A percentile compares a stretch with the other conserved stretches of the same genome.
These are phyloP conservation scores for Butorides virescens DNA, from an alignment of 2,113 vertebrate species.

Conservation along the genomic window DNA sequence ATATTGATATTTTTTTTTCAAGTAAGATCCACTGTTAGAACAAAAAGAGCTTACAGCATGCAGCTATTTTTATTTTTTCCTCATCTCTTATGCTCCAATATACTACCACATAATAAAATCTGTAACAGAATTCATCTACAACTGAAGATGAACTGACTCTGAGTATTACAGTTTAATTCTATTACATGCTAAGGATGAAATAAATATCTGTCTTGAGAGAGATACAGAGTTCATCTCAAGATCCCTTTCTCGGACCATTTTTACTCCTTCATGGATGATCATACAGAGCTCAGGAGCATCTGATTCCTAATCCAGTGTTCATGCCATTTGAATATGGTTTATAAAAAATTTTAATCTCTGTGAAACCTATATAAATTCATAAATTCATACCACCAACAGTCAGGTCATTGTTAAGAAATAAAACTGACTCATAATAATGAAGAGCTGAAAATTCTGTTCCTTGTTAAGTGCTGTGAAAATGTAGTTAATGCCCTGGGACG, in stretches of 20 bases:
- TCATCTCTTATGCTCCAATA: neutral
- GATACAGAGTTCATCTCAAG: neutral
- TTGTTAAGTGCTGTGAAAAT: neutral
- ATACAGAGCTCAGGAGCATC: neutral
- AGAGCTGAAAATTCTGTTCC: neutral
- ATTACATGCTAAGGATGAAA: neutral
- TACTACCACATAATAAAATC: neutral
- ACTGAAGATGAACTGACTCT: neutral
- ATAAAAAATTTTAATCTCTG: neutral
- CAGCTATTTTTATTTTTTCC: neutral
- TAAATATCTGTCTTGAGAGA: neutral
- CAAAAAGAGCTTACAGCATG: neutral
- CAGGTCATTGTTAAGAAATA: neutral
- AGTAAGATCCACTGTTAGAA: neutral
- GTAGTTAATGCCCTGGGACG: neutral
- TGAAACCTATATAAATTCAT: neutral
- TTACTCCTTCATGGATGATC: neutral
- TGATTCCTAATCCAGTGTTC: neutral
- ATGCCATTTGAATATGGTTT: neutral
- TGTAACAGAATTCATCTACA: neutral
- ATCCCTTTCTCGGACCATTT: neutral
- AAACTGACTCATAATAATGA: neutral
- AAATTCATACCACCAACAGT: neutral
- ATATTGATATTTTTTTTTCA: neutral
- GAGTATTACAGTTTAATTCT: neutral